A percentile compares a stretch with the other conserved stretches of the same genome.
phyloP scores from a whole-genome alignment of 2,113 vertebrate species.

The Chionodraco myersi region DNA sequence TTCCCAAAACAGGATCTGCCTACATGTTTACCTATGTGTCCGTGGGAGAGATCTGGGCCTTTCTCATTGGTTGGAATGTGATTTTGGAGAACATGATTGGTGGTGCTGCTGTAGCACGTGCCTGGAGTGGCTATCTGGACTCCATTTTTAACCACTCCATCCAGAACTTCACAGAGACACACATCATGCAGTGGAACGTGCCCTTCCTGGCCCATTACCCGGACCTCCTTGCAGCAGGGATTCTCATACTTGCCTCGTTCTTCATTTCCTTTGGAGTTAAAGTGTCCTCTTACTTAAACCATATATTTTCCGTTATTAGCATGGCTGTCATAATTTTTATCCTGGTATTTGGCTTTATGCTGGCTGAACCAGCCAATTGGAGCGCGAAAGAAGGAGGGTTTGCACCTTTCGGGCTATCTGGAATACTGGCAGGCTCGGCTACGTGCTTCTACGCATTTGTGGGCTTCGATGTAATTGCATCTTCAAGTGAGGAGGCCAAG shows the following conservation, averaged over 20 bases:
- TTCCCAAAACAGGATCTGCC: slow-evolving; percentile 95
- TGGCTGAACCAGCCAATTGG: slow-evolving; percentile 93
- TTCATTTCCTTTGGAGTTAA: slow-evolving; percentile 95
- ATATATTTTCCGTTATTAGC: slow-evolving; percentile 90
- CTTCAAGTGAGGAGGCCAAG: slow-evolving; percentile 94
- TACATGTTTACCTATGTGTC: slow-evolving; percentile 98
- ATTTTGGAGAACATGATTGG: slow-evolving; percentile 96
- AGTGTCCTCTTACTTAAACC: slow-evolving; percentile 96
- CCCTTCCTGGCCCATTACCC: slow-evolving; percentile 92
- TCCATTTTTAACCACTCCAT: slow-evolving; percentile 94
- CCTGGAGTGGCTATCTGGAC: slow-evolving; percentile 96
- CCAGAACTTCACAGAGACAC: slow-evolving; percentile 92
- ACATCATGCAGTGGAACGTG: slow-evolving; percentile 89
- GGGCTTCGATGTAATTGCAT: slow-evolving; percentile 95
- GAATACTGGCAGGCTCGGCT: slow-evolving; percentile 93
- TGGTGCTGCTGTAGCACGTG: slow-evolving; percentile 91
- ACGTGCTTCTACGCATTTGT: slow-evolving; percentile 97
- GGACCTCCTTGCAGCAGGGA: slow-evolving; percentile 89
- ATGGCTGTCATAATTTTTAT: slow-evolving; percentile 90
- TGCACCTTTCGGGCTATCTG: slow-evolving; percentile 91
- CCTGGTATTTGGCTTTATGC: slow-evolving; percentile 90
- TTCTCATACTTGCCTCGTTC: slow-evolving; percentile 88
- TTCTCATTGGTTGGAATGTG: slow-evolving; percentile 97
- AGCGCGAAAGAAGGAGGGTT: slow-evolving; percentile 90
- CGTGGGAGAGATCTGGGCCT: slow-evolving; percentile 96